A percentile compares a stretch with the other conserved stretches of the same genome.
Evolutionary conservation across 2,113 vertebrate species (phyloP).

Genomic region (Pygathrix nemaeus): DNA sequence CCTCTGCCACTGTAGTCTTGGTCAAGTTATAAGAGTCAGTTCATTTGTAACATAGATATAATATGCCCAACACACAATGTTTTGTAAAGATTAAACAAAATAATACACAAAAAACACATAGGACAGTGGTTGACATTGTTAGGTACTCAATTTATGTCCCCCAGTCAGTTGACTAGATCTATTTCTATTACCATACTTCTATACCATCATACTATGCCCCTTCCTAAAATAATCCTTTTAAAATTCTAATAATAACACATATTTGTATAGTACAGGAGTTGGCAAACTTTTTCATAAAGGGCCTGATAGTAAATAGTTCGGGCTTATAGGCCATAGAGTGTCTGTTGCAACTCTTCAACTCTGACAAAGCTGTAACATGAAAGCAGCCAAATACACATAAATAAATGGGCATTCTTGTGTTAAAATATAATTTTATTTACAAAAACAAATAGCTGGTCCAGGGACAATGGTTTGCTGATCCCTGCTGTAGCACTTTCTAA

Average conservation of each 20-base stretch:
- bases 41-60: neutral
- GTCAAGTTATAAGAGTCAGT: neutral
- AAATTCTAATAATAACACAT: neutral
- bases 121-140: neutral
- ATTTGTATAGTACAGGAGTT: neutral
- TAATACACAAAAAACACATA: neutral
- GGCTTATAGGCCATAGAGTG: neutral
- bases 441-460: neutral
- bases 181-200: neutral
- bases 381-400: neutral
- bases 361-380: neutral
- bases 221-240: neutral
- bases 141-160: neutral
- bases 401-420: neutral
- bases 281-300: neutral
- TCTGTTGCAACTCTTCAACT: neutral
- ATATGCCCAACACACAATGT: neutral
- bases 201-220: neutral
- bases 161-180: neutral
- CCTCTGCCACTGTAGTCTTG: neutral
- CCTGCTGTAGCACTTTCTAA: neutral
- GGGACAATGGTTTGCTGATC: neutral
- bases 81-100: neutral
- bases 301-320: neutral
- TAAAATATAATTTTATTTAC: conserved; percentile 17